Base-by-base conservation (phyloP, 1,140 invertebrate species). In the Oscheius sp. region DNA sequence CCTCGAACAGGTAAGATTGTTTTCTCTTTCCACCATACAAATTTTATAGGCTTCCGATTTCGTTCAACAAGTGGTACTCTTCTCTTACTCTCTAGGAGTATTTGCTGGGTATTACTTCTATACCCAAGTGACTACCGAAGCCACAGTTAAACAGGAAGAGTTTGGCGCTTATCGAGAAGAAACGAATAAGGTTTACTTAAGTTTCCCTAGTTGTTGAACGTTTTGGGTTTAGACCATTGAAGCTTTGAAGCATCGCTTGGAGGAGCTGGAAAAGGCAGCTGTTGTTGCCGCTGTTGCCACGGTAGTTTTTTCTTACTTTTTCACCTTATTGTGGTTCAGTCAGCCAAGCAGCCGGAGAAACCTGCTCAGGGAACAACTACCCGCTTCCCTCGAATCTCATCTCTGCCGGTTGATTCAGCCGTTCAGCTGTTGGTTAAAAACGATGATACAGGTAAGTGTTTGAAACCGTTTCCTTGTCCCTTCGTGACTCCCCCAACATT, bases 71-170 rank as follows among this genome's bases (percentile, higher is more conserved):
- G 23, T 74, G 2, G 75, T 76, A 2, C 49, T 76, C 1, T 76
- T 75, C 52, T 61, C 71, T 4, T 76, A 76, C 52, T 76, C 75
- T 20, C 63, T 75, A 15, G 70, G 75, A 15, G 65, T 76, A 4
- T 76, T 76, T 42, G 75, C 70, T 26, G 49, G 46, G 20, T 73
- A 68, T 31, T 76, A 76, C 36, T 73, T 63, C n/a, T 76, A 74
- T 23, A 76, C 71, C 2, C 63, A 68, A 34, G 26, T 55, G 13
- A 68, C 71, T 7, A 64, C 75, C 20, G 42, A 64, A 10, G 66
- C 75, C 31, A 42, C 70, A n/a, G 13, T 76, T n/a, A 75, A 74
- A 61, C 32, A 63, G 2, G 72, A 74, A 7, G 72, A 74, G 15
- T 74, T 59, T 36, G 4, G 62, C 0, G 38, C 61, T 3, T 74